Percentiles rank a stretch among this genome's conserved stretches.
These are phyloP conservation scores for Caenorhabditis sulstoni DNA, from an alignment of 2,888 invertebrate species.

Conservation along the genomic window DNA sequence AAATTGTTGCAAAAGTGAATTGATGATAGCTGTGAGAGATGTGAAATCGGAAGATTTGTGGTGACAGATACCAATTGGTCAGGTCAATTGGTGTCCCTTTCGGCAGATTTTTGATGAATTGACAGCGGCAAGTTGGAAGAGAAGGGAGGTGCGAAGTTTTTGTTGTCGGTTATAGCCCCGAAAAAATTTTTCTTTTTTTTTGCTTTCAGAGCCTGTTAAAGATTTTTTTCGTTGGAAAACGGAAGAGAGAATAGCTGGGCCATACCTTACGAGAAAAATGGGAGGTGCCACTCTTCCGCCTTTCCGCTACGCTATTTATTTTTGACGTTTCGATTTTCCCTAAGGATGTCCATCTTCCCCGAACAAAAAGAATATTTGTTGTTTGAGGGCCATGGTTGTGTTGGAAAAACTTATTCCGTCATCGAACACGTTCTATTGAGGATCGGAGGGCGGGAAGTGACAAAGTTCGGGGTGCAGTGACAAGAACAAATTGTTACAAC, in stretches of 20 bases:
- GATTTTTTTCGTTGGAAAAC: no score
- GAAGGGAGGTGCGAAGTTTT: background rate
- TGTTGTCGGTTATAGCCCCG: background rate
- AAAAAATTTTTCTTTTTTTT: no score
- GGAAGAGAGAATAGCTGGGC: no score
- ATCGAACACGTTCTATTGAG: slow-evolving; percentile 26
- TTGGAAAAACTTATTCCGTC: slow-evolving; percentile 22
- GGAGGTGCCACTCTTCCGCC: no score
- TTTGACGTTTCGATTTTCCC: no score
- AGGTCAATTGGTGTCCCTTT: slow-evolving; percentile 21
- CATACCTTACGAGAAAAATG: no score
- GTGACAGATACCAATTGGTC: slow-evolving; percentile 22
- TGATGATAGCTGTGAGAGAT: background rate
- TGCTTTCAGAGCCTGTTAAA: no score
- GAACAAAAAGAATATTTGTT: background rate
- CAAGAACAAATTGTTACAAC: slow-evolving; percentile 30
- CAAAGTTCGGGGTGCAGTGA: slow-evolving; percentile 33
- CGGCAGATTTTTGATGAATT: background rate
- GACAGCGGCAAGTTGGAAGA: slow-evolving; percentile 3
- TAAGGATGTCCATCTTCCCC: no score
- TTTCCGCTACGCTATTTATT: no score
- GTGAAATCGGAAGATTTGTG: background rate
- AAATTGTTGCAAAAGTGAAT: background rate
- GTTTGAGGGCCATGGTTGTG: background rate
- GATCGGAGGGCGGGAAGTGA: slow-evolving; percentile 12